phyloP scores from a whole-genome alignment of 2,888 invertebrate genomes.

The Agriotes lineatus region DNA sequence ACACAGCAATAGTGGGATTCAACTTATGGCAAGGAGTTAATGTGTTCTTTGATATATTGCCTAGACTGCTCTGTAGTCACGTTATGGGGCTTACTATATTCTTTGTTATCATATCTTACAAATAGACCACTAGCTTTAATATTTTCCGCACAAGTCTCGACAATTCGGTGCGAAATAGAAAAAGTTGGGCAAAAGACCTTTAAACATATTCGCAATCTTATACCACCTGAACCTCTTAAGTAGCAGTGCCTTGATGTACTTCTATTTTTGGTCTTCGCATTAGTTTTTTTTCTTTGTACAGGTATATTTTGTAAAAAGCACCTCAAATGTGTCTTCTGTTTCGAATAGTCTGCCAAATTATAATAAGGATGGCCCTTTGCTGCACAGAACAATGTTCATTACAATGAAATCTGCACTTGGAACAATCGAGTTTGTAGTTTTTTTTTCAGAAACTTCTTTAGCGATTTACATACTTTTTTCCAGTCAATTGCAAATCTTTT shows the following conservation, averaged over 20 bases:
- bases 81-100: not conserved
- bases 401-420: no score
- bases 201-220: not conserved
- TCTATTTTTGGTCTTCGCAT: constrained; percentile 6
- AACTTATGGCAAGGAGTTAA: not conserved
- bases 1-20: not conserved
- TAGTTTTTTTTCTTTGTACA: not conserved
- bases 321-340: constrained; percentile 2
- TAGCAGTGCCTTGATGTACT: not conserved
- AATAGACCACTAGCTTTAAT: not conserved
- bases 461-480: no score
- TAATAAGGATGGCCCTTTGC: no score
- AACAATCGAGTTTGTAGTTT: no score
- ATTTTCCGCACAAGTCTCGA: constrained; percentile 1
- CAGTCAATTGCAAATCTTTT: no score
- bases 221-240: not conserved
- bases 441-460: no score
- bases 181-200: constrained; percentile 7
- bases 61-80: no score
- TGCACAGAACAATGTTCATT: no score
- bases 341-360: constrained; percentile 6
- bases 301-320: constrained; percentile 1
- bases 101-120: constrained; percentile 1
- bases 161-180: constrained; percentile 10
- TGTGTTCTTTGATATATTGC: not conserved